Evolutionary conservation across 2,797 vertebrate genomes (phyloP), one percentile per base, ranked within the genome.

Genomic region (Menidia menidia): DNA sequence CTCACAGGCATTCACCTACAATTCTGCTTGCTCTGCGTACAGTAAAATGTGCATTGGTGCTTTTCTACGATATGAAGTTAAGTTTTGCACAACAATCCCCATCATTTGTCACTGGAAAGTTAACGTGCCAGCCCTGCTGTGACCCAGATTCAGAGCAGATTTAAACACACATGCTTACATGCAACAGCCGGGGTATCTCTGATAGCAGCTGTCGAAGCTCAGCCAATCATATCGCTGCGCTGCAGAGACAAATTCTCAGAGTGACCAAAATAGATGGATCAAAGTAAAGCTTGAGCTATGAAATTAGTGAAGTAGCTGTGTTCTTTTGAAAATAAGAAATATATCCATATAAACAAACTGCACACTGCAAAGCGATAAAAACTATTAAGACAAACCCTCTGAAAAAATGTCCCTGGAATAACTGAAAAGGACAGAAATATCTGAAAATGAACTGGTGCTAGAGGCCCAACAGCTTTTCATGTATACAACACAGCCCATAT

Each of bases 71-170:
- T 64, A 45, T 57, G 44, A 79, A 71, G 47, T 68, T 51, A 80
- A 82, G 69, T 80, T 77, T 71, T 54, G 18, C 61, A 84, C 62
- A 77, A 83, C 80, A 86, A 81, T 85, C 77, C 80, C 74, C 73
- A 78, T 85, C 84, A 82, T 86, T 86, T 80, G 76, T 92, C 74
- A 82, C 75, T 63, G 14, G 64, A 85, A 84, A 85, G 80, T 64
- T 82, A 83, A 84, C 81, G 82, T 85, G 81, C 78, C 59, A 42
- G 86, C 82, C 75, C 72, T 79, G 81, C 80, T 75, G 45, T 89
- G 88, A 87, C 89, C 87, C 81, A 88, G 85, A 87, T 90, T 78
- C 78, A 64, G 63, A 74, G 79, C 60, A 60, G 52, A 77, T 77
- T 87, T 82, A 78, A 85, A 71, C 74, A 62, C 80, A 82, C 56